Evolutionary conservation across 2,888 invertebrate genomes (phyloP), one percentile per base, ranked within the genome.

Genomic region (Cylindroiulus punctatus): DNA sequence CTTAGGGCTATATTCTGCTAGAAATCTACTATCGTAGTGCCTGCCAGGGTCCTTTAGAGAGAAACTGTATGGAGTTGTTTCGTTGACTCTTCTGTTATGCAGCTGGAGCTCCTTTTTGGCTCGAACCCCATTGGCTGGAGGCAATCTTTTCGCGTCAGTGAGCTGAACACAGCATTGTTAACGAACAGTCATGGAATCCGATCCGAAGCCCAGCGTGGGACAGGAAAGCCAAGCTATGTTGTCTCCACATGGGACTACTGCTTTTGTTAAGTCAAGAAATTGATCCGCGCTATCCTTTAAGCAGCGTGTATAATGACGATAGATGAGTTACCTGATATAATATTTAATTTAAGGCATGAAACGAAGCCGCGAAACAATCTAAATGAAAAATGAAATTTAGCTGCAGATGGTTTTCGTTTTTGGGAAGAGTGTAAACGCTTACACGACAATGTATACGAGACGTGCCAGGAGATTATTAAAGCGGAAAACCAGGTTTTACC

Each of bases 71-170:
- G 26, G 19, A 26, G 12, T 26, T 65, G 4, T 65, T 65, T 65
- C 22, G 26, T 65, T 65, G 65, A 19, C 65, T 65, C 65, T 65
- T 65, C 65, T 65, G 19, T 65, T 26, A 22, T 65, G 65, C 65
- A 65, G 65, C 26, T 65, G 8, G 65, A 65, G 65, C 65, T 65
- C 4, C 65, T 65, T 65, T 65, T 65, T 65, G 65, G 65, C 65
- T 65, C 65, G 65, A 65, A 65, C 19, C 65, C 26, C 65, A 65
- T 65, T 65, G 65, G 65, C 19, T 65, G 65, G 65, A 65, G 52
- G 65, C 65, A 65, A 65, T 65, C 65, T 65, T 65, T 65, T 65
- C 65, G 65, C 65, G 65, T 65, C 65, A 65, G 65, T 65, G 65
- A 65, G 26, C 65, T 65, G 65, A 65, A 65, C 65, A 65, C 65